phyloP scores from a whole-genome alignment of 2,797 vertebrate species.

The Microcaecilia unicolor region DNA sequence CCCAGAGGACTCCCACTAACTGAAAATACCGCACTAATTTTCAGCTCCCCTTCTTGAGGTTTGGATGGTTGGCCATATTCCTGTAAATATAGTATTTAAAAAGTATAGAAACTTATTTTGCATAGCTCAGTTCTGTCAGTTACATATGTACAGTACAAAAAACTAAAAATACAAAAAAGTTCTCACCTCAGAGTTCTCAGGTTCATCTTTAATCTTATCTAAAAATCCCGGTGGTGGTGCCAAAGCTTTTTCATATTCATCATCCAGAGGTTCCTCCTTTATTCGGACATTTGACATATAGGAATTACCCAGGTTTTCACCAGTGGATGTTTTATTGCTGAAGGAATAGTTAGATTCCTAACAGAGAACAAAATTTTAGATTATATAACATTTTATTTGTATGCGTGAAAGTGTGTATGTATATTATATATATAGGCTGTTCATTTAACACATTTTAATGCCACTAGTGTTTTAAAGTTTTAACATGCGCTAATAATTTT shows the following conservation, averaged over 20 bases:
- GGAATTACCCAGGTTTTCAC: constrained; percentile 52
- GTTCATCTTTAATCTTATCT: constrained; percentile 89
- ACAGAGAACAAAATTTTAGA: constrained; percentile 52
- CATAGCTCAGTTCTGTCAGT: background rate
- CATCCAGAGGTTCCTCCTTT: constrained; percentile 94
- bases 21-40: constrained; percentile 92
- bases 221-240: constrained; percentile 57
- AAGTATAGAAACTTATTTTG: constrained; percentile 2
- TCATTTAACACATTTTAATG: no score
- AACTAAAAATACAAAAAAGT: constrained; percentile 24
- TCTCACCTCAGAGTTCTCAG: constrained; percentile 69
- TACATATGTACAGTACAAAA: background rate
- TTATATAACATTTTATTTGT: no score
- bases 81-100: no score
- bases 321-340: constrained; percentile 69
- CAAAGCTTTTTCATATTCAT: constrained; percentile 86
- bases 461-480: no score
- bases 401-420: no score
- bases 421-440: no score
- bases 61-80: constrained; percentile 71
- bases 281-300: constrained; percentile 75
- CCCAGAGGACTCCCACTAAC: constrained; percentile 65
- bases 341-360: constrained; percentile 69
- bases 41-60: constrained; percentile 77
- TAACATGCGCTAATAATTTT: no score